Percentiles rank a stretch among this genome's conserved stretches.
Evolutionary conservation across 2,797 vertebrate genomes (phyloP).

Genomic region (Esox lucius): DNA sequence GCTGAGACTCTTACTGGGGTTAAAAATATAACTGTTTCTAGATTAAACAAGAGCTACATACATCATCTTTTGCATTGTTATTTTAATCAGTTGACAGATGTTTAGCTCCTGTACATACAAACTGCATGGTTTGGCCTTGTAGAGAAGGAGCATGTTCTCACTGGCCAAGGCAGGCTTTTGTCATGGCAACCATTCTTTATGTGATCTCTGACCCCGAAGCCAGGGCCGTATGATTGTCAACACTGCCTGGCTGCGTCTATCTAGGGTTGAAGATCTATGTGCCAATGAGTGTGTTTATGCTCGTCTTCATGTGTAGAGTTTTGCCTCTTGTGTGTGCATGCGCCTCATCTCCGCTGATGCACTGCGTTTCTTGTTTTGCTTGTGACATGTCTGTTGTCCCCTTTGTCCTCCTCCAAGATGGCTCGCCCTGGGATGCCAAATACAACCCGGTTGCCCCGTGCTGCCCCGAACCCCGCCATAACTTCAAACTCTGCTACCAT

Average conservation of each 20-base stretch:
- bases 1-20: neutral
- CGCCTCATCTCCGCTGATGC: slow-evolving; percentile 63
- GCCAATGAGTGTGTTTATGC: slow-evolving; percentile 6
- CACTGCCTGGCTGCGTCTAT: neutral
- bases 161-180: neutral
- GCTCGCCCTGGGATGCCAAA: slow-evolving; percentile 85
- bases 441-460: slow-evolving; percentile 83
- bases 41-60: neutral
- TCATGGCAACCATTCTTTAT: slow-evolving; percentile 4
- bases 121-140: neutral
- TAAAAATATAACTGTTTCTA: neutral
- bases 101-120: neutral
- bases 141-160: neutral
- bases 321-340: slow-evolving; percentile 3
- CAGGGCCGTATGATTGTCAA: neutral
- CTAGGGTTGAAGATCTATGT: neutral
- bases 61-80: neutral
- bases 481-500: slow-evolving; percentile 76
- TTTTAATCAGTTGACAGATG: neutral
- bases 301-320: slow-evolving; percentile 18
- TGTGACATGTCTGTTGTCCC: slow-evolving; percentile 86
- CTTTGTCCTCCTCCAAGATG: slow-evolving; percentile 85
- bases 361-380: slow-evolving; percentile 78
- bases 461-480: slow-evolving; percentile 75
- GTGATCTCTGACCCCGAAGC: neutral